Evolutionary conservation across 2,113 vertebrate species (phyloP).

Genomic region (Martes martes): DNA sequence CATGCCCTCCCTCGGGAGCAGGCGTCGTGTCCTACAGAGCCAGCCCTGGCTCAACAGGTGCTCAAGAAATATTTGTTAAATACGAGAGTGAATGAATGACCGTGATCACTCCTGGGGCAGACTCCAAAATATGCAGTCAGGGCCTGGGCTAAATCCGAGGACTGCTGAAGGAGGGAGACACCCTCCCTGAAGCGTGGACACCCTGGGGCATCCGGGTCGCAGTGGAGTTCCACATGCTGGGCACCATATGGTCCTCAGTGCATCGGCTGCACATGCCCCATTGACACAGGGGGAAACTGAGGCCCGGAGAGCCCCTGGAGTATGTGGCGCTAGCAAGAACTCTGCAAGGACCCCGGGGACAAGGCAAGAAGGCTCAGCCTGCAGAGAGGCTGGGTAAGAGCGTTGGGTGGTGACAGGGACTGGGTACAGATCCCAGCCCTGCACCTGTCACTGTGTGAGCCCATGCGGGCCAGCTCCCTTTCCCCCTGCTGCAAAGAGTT

Average conservation of each 20-base stretch:
- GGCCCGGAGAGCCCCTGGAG: not conserved
- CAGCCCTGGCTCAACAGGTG: not conserved
- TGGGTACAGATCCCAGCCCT: not conserved
- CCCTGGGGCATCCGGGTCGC: not conserved
- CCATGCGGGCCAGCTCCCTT: not conserved
- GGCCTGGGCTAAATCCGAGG: not conserved
- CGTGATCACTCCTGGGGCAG: not conserved
- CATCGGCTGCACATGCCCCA: not conserved
- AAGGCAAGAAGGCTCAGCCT: not conserved
- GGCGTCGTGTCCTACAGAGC: not conserved
- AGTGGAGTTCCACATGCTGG: rapidly evolving
- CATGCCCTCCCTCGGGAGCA: not conserved
- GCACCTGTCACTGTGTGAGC: not conserved
- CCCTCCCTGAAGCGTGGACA: not conserved
- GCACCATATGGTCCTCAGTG: not conserved
- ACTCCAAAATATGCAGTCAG: not conserved
- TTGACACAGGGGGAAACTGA: not conserved
- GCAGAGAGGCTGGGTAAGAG: too few relatives aligned
- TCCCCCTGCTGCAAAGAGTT: not conserved
- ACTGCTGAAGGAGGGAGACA: not conserved
- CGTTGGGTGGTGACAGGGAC: not conserved
- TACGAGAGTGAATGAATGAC: not conserved
- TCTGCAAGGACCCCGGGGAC: too few relatives aligned
- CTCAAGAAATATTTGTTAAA: not conserved
- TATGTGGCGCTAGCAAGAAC: not conserved